Evolutionary conservation across 2,888 invertebrate genomes (phyloP).

Genomic region (Clusia tigrina): DNA sequence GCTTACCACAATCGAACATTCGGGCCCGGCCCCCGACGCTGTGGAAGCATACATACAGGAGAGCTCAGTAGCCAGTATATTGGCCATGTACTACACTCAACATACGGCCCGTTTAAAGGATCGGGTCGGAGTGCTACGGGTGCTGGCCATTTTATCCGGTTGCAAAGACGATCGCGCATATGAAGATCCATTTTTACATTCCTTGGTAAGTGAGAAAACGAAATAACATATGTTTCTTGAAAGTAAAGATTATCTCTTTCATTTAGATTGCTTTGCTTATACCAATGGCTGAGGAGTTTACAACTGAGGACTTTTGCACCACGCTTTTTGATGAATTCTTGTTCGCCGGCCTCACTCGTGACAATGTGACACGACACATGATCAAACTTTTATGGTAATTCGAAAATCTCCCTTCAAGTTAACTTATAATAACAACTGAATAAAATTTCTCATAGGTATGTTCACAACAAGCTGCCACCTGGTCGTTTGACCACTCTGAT

Average conservation of each 20-base stretch:
- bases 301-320: constrained; percentile 93
- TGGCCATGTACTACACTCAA: constrained; percentile 94
- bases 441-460: constrained; percentile 71
- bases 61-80: constrained; percentile 88
- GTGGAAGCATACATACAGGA: constrained; percentile 92
- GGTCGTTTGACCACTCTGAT: constrained; percentile 79
- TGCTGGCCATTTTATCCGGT: constrained; percentile 87
- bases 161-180: constrained; percentile 92
- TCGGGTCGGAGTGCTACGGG: constrained; percentile 80
- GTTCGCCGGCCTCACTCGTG: constrained; percentile 85
- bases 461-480: constrained; percentile 84
- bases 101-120: constrained; percentile 86
- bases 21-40: constrained; percentile 91
- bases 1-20: constrained; percentile 91
- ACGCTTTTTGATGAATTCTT: constrained; percentile 96
- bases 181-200: constrained; percentile 94
- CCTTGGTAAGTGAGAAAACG: constrained; percentile 70
- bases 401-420: not conserved
- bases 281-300: constrained; percentile 90
- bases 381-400: constrained; percentile 86
- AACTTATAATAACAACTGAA: not conserved
- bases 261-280: constrained; percentile 74
- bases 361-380: constrained; percentile 91
- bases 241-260: constrained; percentile 3
- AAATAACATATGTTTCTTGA: not conserved